These are phyloP conservation scores for Microhierax caerulescens DNA, from an alignment of 2,797 vertebrate species.

Conservation along the genomic window DNA sequence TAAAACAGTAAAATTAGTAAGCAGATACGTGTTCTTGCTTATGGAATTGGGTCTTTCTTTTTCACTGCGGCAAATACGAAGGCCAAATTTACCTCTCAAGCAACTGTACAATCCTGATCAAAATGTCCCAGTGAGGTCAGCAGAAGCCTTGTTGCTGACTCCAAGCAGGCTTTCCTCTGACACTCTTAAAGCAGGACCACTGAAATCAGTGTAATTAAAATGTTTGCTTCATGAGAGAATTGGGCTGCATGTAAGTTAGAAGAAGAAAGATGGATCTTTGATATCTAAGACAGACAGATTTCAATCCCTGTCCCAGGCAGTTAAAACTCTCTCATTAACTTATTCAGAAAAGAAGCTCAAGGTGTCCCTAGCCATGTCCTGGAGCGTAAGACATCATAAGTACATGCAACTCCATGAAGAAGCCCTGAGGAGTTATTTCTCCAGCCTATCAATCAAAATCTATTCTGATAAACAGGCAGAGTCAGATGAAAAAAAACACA, in stretches of 20 bases:
- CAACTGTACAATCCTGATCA: neutral
- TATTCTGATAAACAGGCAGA: neutral
- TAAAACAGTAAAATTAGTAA: neutral
- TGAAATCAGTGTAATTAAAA: neutral
- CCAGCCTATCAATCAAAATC: neutral
- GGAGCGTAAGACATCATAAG: neutral
- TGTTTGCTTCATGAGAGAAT: neutral
- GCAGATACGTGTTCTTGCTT: neutral
- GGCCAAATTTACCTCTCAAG: neutral
- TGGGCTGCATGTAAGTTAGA: neutral
- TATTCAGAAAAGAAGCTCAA: neutral
- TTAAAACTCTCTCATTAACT: neutral
- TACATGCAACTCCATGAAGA: neutral
- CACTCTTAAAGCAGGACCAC: neutral
- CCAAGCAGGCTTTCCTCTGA: neutral
- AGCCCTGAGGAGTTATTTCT: neutral
- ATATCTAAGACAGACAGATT: neutral
- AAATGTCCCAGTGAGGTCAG: neutral
- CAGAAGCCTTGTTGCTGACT: neutral
- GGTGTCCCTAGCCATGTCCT: neutral
- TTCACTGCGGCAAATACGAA: neutral
- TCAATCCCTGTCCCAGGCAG: neutral
- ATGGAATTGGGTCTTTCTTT: neutral
- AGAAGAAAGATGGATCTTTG: neutral
- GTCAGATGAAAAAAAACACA: neutral